These are phyloP conservation scores for Trididemnum nubilum DNA, from an alignment of 23 tunicate genomes.

Conservation along the genomic window DNA sequence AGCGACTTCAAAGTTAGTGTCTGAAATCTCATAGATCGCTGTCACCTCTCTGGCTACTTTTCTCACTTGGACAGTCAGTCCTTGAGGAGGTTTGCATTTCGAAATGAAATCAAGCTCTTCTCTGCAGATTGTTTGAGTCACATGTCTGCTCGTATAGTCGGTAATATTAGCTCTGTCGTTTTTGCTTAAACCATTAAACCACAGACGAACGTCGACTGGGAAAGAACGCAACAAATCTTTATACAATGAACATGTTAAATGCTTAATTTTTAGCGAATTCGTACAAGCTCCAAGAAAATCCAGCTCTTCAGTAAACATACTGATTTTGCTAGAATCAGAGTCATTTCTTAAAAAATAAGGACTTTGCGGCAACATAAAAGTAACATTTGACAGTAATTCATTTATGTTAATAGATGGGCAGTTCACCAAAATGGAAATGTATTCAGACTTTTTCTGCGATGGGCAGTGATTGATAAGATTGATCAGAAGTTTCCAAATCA, in stretches of 20 bases:
- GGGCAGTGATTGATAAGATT: constrained; percentile 11
- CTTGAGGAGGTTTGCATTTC: constrained; percentile 15
- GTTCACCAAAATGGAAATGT: constrained; percentile 33
- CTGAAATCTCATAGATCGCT: constrained; percentile 70
- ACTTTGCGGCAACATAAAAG: constrained; percentile 35
- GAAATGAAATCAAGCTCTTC: constrained; percentile 64
- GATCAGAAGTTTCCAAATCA: constrained; percentile 50
- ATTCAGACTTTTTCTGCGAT: constrained; percentile 35
- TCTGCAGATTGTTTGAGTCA: constrained; percentile 52
- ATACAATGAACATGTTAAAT: constrained; percentile 62
- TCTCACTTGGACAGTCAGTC: constrained; percentile 40
- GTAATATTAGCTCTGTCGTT: constrained; percentile 38
- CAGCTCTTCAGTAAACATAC: constrained; percentile 33
- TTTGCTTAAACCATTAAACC: constrained; percentile 54
- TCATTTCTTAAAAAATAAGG: constrained; percentile 12
- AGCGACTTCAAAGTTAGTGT: constrained; percentile 75
- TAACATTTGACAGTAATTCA: constrained; percentile 51
- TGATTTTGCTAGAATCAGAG: background rate
- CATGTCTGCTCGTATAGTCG: constrained; percentile 57
- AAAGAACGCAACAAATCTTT: constrained; percentile 49
- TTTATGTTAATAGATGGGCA: background rate
- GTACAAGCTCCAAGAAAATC: background rate
- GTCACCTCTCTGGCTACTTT: constrained; percentile 58
- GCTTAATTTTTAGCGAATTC: constrained; percentile 25
- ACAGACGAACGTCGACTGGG: constrained; percentile 59